Evolutionary conservation across 64 coral and sea anemone genomes (phyloP).

Genomic region (Pachyseris speciosa): DNA sequence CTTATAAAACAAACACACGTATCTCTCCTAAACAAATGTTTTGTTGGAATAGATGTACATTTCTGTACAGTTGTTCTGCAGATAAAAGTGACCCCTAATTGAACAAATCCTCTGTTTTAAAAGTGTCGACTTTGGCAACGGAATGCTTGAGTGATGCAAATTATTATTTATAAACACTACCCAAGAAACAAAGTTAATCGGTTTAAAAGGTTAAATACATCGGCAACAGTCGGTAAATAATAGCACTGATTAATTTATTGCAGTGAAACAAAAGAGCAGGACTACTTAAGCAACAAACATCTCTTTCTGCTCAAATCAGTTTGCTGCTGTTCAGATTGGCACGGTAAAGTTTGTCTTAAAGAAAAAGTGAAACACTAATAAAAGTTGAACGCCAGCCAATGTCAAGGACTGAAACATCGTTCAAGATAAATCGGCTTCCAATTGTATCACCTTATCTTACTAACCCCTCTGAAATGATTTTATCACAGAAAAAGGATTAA

Average conservation of each 20-base stretch:
- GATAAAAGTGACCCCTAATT: no score
- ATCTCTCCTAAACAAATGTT: no score
- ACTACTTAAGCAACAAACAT: not conserved
- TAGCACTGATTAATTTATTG: not conserved
- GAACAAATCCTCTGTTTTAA: no score
- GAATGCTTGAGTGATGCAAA: not conserved
- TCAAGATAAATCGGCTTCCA: slow-evolving; percentile 35
- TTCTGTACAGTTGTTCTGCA: no score
- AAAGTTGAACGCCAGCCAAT: slow-evolving; percentile 17
- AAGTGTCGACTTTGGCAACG: not conserved
- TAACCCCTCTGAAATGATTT: not conserved
- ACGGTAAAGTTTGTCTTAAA: not conserved
- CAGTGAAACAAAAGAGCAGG: not conserved
- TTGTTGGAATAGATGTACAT: no score
- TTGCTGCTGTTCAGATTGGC: not conserved
- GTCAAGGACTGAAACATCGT: not conserved
- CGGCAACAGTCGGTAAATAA: not conserved
- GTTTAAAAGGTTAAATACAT: slow-evolving; percentile 42
- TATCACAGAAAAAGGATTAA: slow-evolving; percentile 16
- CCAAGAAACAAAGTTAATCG: slow-evolving; percentile 6
- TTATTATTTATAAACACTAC: not conserved
- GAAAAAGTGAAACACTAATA: not conserved
- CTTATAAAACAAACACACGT: no score
- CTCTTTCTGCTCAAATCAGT: not conserved
- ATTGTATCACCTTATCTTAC: slow-evolving; percentile 17